These are phyloP conservation scores for Mactra quadrangularis DNA, from an alignment of 1,140 invertebrate species.

Conservation along the genomic window DNA sequence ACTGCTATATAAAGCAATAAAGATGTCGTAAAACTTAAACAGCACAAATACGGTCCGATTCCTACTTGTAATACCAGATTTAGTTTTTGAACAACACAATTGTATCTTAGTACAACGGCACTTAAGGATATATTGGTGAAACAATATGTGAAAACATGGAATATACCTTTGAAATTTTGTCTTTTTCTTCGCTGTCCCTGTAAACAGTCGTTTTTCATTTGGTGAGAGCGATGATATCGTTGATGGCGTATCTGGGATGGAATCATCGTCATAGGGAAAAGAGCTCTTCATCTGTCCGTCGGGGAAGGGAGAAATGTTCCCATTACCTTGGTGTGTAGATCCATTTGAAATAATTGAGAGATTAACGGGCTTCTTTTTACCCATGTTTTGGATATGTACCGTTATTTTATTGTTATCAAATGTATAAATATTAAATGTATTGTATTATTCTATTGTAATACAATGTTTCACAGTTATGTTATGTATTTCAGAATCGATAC, in stretches of 20 bases:
- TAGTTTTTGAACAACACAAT: too few species aligned
- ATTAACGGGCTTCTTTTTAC: neutral
- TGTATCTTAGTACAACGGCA: too few species aligned
- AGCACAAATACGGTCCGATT: too few species aligned
- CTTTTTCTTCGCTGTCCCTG: conserved; percentile 4
- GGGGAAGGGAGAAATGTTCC: neutral
- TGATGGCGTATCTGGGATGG: neutral
- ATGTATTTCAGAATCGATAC: too few species aligned
- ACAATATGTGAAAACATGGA: too few species aligned
- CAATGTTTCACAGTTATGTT: neutral
- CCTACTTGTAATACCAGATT: too few species aligned
- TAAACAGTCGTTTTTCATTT: conserved; percentile 8
- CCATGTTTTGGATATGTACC: neutral
- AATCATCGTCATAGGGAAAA: neutral
- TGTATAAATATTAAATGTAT: neutral
- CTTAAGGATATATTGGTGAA: too few species aligned
- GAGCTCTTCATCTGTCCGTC: neutral
- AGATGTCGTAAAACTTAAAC: too few species aligned
- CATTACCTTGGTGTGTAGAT: neutral
- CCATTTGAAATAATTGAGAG: conserved; percentile 21
- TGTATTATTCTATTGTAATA: neutral
- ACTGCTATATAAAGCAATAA: too few species aligned
- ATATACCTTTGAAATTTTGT: conserved; percentile 50
- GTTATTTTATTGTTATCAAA: neutral
- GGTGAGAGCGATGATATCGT: neutral